Evolutionary conservation across 1,140 invertebrate genomes (phyloP).

Genomic region (Drosophila ogumai): DNA sequence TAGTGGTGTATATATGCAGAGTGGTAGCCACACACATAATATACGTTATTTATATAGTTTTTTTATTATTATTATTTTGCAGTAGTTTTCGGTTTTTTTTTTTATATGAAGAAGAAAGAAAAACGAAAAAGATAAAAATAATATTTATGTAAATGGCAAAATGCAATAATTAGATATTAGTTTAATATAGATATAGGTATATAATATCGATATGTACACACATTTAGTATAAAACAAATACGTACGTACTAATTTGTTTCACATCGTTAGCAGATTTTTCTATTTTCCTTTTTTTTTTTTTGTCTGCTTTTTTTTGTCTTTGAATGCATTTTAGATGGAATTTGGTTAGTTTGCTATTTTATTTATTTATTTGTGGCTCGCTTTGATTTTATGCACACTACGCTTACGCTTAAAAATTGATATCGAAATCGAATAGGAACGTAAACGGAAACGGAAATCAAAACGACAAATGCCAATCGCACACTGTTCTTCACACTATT

Average conservation of each 20-base stretch:
- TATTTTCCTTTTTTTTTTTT: conserved; percentile 41
- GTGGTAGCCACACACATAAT: conserved; percentile 76
- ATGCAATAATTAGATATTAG: conserved; percentile 85
- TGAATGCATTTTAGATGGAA: conserved; percentile 78
- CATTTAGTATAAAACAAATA: conserved; percentile 82
- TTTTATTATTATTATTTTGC: conserved; percentile 71
- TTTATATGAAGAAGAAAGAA: conserved; percentile 85
- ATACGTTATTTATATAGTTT: conserved; percentile 83
- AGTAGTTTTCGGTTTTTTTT: conserved; percentile 81
- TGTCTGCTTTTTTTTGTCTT: conserved; percentile 48
- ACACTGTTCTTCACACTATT: conserved; percentile 72
- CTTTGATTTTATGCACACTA: conserved; percentile 82
- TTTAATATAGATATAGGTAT: conserved; percentile 83
- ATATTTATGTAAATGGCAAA: conserved; percentile 85
- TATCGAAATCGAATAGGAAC: conserved; percentile 27
- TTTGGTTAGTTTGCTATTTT: conserved; percentile 80
- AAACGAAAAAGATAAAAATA: conserved; percentile 85
- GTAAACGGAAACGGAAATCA: conserved; percentile 50
- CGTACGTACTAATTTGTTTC: conserved; percentile 74
- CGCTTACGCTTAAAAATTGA: conserved; percentile 64
- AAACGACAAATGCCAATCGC: conserved; percentile 65
- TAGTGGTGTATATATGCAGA: conserved; percentile 82
- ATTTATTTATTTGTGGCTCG: conserved; percentile 79
- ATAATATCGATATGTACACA: conserved; percentile 83
- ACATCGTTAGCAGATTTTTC: conserved; percentile 57